Base-by-base conservation (phyloP, 2,888 invertebrate genomes). In the Amblyteles armatorius region DNA sequence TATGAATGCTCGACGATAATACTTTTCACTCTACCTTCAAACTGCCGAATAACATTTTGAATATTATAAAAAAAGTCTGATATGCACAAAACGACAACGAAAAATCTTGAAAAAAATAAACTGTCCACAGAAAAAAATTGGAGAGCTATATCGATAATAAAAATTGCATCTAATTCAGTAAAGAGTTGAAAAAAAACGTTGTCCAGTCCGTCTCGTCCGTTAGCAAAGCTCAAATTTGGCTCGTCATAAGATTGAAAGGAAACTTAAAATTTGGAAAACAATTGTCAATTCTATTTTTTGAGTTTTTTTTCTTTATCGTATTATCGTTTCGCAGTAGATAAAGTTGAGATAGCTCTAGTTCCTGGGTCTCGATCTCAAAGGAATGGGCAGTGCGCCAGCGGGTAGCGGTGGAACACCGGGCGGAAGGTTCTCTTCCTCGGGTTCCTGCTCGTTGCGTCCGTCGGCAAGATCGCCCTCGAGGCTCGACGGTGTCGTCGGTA, bases 401-500 rank as follows among this genome's bases (percentile, higher is more conserved):
- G 94, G 94, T 48, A 94, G 83, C 0, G 93, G 89, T 0, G 93
- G 89, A 1, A 94, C 93, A 2, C 93, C 93, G 0, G 93, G 94
- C 0, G 94, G 94, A n/a, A 94, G 88, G 65, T 94, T 94, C 81
- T 94, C 94, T 79, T 94, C 94, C 60, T 93, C 94, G 1, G 93
- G 92, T 33, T 93, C 93, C 77, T 94, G 93, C 13, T 93, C 93
- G 89, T 93, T 93, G 48, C 91, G 89, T 55, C 91, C 92, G 5
- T 93, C 93, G 3, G 92, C 90, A 5, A 92, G 86, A 29, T 94
- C 93, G 7, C 92, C 91, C 16, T 93, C 94, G 65, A 92, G 90
- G 52, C 83, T 91, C 1, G 96, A 95, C 0, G 96, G 96, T 29
- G 97, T 97, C 83, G 97, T 96, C 0, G 97, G 98, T 0, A 97